These are phyloP conservation scores for Aproaerema taeniolella DNA, from an alignment of 2,888 invertebrate genomes.

Conservation along the genomic window DNA sequence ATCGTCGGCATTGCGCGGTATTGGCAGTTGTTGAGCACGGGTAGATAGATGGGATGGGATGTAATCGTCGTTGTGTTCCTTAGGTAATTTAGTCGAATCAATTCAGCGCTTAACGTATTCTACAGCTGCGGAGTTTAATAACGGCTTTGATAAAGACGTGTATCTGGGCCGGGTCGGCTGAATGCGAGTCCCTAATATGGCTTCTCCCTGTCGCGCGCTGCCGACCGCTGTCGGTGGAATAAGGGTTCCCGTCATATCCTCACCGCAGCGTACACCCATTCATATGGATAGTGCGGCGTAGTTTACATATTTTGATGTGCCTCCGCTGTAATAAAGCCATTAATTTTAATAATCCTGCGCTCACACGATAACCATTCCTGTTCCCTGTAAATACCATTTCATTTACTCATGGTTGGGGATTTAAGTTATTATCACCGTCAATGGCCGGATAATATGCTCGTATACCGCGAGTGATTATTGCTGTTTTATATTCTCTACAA, in stretches of 20 bases:
- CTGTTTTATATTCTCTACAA: background rate
- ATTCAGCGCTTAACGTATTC: constrained; percentile 45
- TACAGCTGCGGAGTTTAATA: constrained; percentile 59
- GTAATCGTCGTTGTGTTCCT: constrained; percentile 11
- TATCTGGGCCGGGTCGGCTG: constrained; percentile 49
- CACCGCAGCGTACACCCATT: constrained; percentile 48
- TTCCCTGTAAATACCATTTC: constrained; percentile 33
- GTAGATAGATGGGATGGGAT: constrained; percentile 4
- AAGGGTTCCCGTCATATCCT: constrained; percentile 55
- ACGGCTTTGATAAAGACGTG: constrained; percentile 62
- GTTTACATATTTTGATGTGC: constrained; percentile 59
- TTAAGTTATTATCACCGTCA: constrained; percentile 1
- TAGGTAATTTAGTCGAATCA: constrained; percentile 46
- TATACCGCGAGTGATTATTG: background rate
- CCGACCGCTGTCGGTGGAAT: constrained; percentile 62
- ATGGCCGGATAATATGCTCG: background rate
- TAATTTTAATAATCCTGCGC: constrained; percentile 54
- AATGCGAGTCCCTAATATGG: constrained; percentile 56
- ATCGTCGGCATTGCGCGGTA: background rate
- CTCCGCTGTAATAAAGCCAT: constrained; percentile 52
- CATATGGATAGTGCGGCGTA: constrained; percentile 57
- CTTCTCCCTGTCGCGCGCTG: constrained; percentile 41
- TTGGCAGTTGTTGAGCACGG: constrained; percentile 6
- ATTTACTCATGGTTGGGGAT: constrained; percentile 16
- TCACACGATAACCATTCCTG: constrained; percentile 31